Base-by-base conservation (phyloP, 2,113 vertebrate species). In the Capricornis sumatraensis region DNA sequence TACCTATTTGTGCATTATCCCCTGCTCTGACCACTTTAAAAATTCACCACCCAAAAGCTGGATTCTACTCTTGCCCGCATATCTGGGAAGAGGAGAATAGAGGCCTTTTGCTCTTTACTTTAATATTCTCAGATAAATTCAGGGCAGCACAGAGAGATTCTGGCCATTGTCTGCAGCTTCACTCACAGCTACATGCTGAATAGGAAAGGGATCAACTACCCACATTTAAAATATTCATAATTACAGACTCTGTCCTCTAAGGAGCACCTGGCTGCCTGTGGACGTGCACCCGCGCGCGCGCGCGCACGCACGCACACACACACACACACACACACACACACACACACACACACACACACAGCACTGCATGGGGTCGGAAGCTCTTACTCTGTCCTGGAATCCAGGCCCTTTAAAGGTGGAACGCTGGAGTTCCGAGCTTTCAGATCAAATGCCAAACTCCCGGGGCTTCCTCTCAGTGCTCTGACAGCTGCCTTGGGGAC, bases 91-190 rank as follows among this genome's bases (percentile, higher is more conserved):
- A 28, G 67, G 25, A 84, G 43, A 76, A 89, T 1, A 64, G 23
- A 95, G 33, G 23, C 45, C 55, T 76, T 53, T 94, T n/a, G 23
- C 33, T 58, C 83, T 95, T 76, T 16, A 30, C 53, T 90, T 95
- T 45, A 94, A 60, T 81, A 85, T 81, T 88, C 94, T 74, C n/a
- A 28, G 79, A 96, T 47, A 94, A 60, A 76, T 67, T 90, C 94
- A 92, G 76, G 50, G 15, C 43, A 50, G 60, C 81, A 82, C 92
- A 88, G 91, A 97, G 86, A 89, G 30, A 36, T 71, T 74, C 82
- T 58, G 27, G 45, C 53, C 64, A 90, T 74, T 91, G 81, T 96
- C 88, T 97, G 85, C 19, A 33, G 64, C 62, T 88, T 87, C 58
- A 52, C 60, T 91, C 50, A 33, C 30, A 81, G 94, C 58, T 79